Percentiles rank a stretch among this genome's conserved stretches.
Evolutionary conservation across 2,888 invertebrate species (phyloP).

Genomic region (Aelia acuminata): DNA sequence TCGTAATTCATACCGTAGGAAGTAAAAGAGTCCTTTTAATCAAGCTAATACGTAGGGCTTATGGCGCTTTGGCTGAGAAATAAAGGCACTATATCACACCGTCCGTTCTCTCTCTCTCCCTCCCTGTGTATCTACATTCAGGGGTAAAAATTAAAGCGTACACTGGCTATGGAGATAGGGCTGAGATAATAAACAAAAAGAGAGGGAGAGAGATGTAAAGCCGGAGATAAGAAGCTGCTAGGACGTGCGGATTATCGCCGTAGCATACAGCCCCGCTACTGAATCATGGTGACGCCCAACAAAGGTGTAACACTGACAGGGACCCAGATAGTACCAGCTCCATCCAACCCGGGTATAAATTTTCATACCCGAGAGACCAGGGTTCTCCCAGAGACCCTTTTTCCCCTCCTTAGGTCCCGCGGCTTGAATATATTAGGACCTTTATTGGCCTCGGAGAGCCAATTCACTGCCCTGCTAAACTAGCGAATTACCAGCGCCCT

Average conservation of each 20-base stretch:
- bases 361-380: not conserved
- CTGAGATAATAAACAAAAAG: constrained; percentile 10
- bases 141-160: not conserved
- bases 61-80: not conserved
- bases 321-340: not conserved
- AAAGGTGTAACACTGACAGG: constrained; percentile 38
- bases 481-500: not conserved
- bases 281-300: constrained; percentile 39
- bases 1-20: not conserved
- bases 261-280: not conserved
- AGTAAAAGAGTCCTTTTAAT: not conserved
- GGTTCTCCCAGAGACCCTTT: constrained; percentile 28
- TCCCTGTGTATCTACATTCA: not conserved
- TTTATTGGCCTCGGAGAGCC: not conserved
- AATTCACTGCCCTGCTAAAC: constrained; percentile 5
- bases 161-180: not conserved
- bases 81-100: not conserved
- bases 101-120: too few relatives aligned
- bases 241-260: constrained; percentile 5
- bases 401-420: constrained; percentile 13
- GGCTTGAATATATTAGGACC: constrained; percentile 46
- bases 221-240: not conserved
- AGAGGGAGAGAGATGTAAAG: constrained; percentile 12
- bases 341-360: constrained; percentile 27
- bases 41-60: not conserved